Conservation (phyloP, 2,113 vertebrate species). For the Morone saxatilis region DNA sequence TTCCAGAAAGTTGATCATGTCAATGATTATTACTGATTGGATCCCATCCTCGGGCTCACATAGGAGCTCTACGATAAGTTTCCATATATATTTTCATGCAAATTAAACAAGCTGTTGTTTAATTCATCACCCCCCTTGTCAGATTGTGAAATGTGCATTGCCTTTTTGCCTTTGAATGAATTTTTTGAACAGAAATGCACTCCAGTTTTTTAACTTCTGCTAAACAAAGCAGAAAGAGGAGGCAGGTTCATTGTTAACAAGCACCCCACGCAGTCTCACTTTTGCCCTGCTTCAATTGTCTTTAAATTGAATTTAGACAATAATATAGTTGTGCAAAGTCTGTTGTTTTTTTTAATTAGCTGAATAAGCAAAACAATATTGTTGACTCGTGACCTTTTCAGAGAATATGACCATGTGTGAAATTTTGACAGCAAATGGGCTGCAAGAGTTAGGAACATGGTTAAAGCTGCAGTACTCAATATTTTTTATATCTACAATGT, state of each 20-base stretch:
- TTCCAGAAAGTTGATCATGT: neutral
- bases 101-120: neutral
- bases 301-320: neutral
- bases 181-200: neutral
- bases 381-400: neutral
- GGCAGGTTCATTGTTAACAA: conserved; percentile 28
- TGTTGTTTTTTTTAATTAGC: neutral
- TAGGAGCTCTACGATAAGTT: neutral
- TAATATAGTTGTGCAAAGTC: too few relatives aligned
- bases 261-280: conserved; percentile 57
- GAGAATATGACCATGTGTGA: neutral
- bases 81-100: neutral
- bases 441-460: neutral
- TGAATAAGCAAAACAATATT: neutral
- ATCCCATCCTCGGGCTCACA: neutral
- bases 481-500: neutral
- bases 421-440: too few relatives aligned
- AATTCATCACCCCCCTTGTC: neutral
- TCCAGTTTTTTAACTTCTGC: conserved; percentile 4
- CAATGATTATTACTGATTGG: neutral
- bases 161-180: neutral
- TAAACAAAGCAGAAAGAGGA: conserved; percentile 41
- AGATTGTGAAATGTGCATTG: neutral
- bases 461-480: neutral
- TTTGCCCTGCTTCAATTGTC: conserved; percentile 11